These are phyloP conservation scores for Chymomyza amoena DNA, from an alignment of 2,888 invertebrate genomes.

Conservation along the genomic window DNA sequence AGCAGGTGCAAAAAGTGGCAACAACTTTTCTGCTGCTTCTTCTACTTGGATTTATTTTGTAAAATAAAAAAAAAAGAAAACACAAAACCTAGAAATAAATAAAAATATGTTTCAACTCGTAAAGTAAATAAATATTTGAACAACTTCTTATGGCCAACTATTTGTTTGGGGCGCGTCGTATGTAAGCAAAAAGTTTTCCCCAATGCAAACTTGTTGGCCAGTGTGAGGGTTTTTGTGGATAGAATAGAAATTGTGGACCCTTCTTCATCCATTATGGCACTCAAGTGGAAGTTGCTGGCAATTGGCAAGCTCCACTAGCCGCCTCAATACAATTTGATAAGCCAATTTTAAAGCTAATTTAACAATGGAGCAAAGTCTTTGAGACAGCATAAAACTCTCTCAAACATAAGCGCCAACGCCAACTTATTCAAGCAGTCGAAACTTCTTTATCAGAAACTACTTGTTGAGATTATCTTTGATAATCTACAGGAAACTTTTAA, in stretches of 20 bases:
- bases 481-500: not conserved
- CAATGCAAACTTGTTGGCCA: constrained; percentile 1
- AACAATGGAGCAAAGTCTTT: constrained; percentile 38
- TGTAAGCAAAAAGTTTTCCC: constrained; percentile 20
- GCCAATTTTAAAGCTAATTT: constrained; percentile 67
- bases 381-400: not conserved
- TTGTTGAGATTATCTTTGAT: not conserved
- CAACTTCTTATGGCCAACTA: constrained; percentile 70
- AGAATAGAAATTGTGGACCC: too few relatives aligned
- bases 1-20: constrained; percentile 57
- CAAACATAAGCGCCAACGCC: too few relatives aligned
- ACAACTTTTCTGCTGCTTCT: not conserved
- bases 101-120: constrained; percentile 47
- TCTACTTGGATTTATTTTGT: constrained; percentile 38
- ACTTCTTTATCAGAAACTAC: not conserved
- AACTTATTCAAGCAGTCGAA: not conserved
- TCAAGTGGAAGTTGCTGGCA: constrained; percentile 39
- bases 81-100: constrained; percentile 13
- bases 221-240: not conserved
- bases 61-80: constrained; percentile 13
- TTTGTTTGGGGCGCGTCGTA: constrained; percentile 54
- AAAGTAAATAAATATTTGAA: constrained; percentile 72
- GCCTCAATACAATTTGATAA: constrained; percentile 52
- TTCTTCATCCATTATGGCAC: constrained; percentile 27
- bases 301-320: not conserved